A percentile compares a stretch with the other conserved stretches of the same genome.
Evolutionary conservation across 1,140 invertebrate species (phyloP).

Genomic region (Heliconius nattereri): DNA sequence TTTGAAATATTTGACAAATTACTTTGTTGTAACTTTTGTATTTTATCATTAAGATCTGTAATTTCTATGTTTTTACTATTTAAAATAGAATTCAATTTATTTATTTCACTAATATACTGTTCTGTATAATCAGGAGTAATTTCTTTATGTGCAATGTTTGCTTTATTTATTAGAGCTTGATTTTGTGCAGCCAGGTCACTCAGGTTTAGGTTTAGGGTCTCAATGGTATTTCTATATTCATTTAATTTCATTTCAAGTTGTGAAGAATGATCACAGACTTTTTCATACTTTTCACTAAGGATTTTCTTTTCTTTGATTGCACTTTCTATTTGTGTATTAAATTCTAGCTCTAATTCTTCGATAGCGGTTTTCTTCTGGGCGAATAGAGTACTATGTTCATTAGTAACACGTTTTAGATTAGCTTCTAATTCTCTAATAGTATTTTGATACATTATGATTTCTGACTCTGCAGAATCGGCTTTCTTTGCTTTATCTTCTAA

Average conservation of each 20-base stretch:
- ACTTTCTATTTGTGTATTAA: conserved; percentile 83
- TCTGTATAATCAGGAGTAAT: conserved; percentile 66
- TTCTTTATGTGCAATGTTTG: conserved; percentile 34
- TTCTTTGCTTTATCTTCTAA: conserved; percentile 60
- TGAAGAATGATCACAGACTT: conserved; percentile 76
- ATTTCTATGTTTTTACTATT: conserved; percentile 70
- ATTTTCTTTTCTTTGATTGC: conserved; percentile 81
- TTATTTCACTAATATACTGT: conserved; percentile 74
- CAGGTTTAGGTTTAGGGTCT: conserved; percentile 58
- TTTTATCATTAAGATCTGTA: conserved; percentile 56
- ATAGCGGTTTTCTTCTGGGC: conserved; percentile 80
- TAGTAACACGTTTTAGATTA: conserved; percentile 79
- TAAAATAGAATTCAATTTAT: conserved; percentile 66
- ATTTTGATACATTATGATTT: conserved; percentile 54
- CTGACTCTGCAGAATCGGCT: conserved; percentile 56
- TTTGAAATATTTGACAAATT: conserved; percentile 47
- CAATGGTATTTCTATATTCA: conserved; percentile 61
- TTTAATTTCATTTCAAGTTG: conserved; percentile 67
- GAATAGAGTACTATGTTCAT: conserved; percentile 80
- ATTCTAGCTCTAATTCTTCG: conserved; percentile 83
- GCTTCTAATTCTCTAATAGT: conserved; percentile 74
- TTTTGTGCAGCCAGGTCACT: conserved; percentile 62
- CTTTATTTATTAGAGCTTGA: conserved; percentile 55
- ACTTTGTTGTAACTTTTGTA: conserved; percentile 52
- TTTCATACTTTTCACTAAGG: conserved; percentile 81